Conservation (phyloP, 53 echinoderm and acorn worm genomes). For the Mesocentrotus franciscanus region DNA sequence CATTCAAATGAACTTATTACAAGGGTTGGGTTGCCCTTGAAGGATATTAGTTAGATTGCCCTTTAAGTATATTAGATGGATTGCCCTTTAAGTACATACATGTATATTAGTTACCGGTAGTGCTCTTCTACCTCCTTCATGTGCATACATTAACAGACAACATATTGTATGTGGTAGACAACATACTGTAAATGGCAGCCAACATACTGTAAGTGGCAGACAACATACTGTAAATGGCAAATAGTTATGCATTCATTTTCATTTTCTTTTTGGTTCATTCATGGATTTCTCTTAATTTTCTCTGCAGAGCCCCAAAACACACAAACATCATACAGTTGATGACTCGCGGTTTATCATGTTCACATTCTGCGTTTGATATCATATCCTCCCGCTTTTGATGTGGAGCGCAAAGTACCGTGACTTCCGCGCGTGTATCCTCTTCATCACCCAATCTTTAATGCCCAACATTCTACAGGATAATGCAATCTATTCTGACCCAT, state of each 20-base stretch:
- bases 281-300: background rate
- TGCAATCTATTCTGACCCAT: background rate
- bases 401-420: constrained; percentile 6
- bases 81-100: no score
- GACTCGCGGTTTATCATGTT: background rate
- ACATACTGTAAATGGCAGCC: background rate
- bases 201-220: no score
- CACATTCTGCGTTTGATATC: background rate
- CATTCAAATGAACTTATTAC: no score
- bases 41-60: no score
- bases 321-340: background rate
- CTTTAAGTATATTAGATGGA: no score
- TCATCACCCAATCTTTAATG: constrained; percentile 17
- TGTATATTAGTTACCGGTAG: no score
- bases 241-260: background rate
- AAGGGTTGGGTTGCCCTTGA: no score
- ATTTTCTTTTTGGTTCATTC: background rate
- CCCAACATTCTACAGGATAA: background rate
- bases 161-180: background rate
- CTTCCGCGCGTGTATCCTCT: constrained; percentile 3
- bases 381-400: constrained; percentile 27
- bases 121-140: no score
- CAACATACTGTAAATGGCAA: background rate
- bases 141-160: no score
- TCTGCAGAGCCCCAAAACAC: background rate